These are phyloP conservation scores for Pelecanoides urinatrix DNA, from an alignment of 2,113 vertebrate genomes.

Conservation along the genomic window DNA sequence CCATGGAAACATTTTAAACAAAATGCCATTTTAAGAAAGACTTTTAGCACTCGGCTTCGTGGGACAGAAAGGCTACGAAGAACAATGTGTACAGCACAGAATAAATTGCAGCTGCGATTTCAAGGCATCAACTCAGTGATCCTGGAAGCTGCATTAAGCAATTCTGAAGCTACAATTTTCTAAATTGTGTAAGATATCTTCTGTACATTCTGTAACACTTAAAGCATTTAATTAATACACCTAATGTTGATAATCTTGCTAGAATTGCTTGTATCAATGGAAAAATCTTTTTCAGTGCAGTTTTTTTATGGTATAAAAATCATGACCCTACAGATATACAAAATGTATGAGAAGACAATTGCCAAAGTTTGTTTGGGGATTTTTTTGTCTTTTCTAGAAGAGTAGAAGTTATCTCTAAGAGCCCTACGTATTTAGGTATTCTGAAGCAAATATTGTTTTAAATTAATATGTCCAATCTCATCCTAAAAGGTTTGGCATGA, in stretches of 20 bases:
- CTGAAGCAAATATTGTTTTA: neutral
- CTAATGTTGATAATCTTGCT: neutral
- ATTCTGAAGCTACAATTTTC: neutral
- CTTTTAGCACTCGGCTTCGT: constrained; percentile 1
- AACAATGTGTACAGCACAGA: neutral
- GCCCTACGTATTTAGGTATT: neutral
- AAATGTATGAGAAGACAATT: neutral
- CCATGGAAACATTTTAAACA: constrained; percentile 25
- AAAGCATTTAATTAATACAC: constrained; percentile 11
- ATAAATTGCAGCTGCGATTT: constrained; percentile 17
- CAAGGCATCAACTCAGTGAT: neutral
- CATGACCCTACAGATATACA: neutral
- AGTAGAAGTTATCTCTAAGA: neutral
- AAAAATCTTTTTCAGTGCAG: neutral
- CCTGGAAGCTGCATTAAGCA: neutral
- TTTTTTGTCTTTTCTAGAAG: neutral
- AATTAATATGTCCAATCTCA: neutral
- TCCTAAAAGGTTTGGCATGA: neutral
- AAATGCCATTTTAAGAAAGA: neutral
- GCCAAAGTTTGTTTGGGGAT: neutral
- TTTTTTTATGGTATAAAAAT: neutral
- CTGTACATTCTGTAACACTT: neutral
- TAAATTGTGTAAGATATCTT: neutral
- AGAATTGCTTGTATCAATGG: neutral
- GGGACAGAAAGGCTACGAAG: constrained; percentile 19